Base-by-base conservation (phyloP, 1,140 invertebrate species). In the Drepana arcuata region DNA sequence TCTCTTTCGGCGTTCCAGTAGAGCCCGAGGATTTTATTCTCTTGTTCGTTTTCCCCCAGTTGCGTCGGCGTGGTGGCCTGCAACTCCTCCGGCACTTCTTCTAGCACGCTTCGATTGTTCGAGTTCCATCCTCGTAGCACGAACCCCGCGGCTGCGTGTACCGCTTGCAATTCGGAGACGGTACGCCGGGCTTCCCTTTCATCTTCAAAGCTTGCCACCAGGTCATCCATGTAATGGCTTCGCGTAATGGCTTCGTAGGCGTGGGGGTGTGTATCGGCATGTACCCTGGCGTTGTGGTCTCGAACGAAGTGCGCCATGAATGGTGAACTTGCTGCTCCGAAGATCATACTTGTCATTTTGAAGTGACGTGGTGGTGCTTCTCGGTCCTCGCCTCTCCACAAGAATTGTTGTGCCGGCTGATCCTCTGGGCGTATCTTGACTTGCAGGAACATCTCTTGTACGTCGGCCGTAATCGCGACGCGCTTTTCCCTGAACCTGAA, bases 181-280 rank as follows among this genome's bases (percentile, higher is more conserved):
- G 7, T 11, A 21, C 9, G 2, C 12, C 37, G 0, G 2, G 41
- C 34, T n/a, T 44, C 29, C 11, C 34, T 10, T 14, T 14, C 15
- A 0, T n/a, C 10, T 12, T 16, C 11, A n/a, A 16, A 43, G 9
- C 41, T 43, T 7, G 31, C 21, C 6, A 36, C 1, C 23, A 32
- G 36, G 33, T 77, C 66, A 29, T 73, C 69, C 46, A 71, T 65
- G 26, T 71, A 77, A 25, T 61, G 63, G 13, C 56, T 46, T 2
- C 50, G 4, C 1, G 37, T 14, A 0, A 73, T 47, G 0, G 56
- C 56, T 0, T 33, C 13, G 0, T 31, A 43, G 0, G 67, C 59
- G 2, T 16, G 11, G 0, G 58, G 60, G 16, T 39, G 38, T 7
- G 16, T 5, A 5, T 38, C n/a, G 5, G 23, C 11, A 34, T 49